Evolutionary conservation across 2,888 invertebrate genomes (phyloP).

Genomic region (Acronicta alni): DNA sequence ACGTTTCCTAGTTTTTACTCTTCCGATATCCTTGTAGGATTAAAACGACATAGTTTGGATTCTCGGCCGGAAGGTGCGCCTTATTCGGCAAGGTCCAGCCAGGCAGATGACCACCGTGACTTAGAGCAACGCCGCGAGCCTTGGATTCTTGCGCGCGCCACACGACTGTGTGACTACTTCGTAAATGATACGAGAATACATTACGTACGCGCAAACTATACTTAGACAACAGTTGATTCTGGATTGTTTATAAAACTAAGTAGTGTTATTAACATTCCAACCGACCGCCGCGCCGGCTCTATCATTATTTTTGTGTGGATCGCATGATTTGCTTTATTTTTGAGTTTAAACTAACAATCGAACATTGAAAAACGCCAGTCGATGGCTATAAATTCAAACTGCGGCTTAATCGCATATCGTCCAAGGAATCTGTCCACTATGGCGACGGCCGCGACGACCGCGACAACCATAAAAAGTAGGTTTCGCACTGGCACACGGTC

Average conservation of each 20-base stretch:
- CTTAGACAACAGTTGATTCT: slow-evolving; percentile 45
- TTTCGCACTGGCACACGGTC: slow-evolving; percentile 75
- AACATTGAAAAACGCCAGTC: slow-evolving; percentile 70
- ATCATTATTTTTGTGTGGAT: slow-evolving; percentile 40
- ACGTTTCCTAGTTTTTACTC: slow-evolving; percentile 41
- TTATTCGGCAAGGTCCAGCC: slow-evolving; percentile 57
- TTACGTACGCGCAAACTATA: slow-evolving; percentile 43
- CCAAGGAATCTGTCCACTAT: slow-evolving; percentile 78
- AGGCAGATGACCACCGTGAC: slow-evolving; percentile 57
- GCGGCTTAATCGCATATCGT: slow-evolving; percentile 76
- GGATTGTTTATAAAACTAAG: slow-evolving; percentile 47
- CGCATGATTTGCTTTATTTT: slow-evolving; percentile 42
- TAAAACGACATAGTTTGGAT: slow-evolving; percentile 64
- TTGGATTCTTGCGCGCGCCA: slow-evolving; percentile 62
- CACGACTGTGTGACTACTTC: slow-evolving; percentile 56
- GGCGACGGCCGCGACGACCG: slow-evolving; percentile 63
- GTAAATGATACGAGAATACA: slow-evolving; percentile 55
- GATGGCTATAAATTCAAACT: slow-evolving; percentile 73
- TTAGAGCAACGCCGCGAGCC: slow-evolving; percentile 55
- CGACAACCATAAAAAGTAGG: slow-evolving; percentile 80
- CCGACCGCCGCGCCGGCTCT: slow-evolving; percentile 26
- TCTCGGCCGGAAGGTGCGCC: slow-evolving; percentile 58
- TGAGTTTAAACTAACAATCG: slow-evolving; percentile 61
- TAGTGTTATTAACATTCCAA: slow-evolving; percentile 53
- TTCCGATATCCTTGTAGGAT: slow-evolving; percentile 48